A percentile compares a stretch with the other conserved stretches of the same genome.
Conservation (phyloP, 2,888 invertebrate genomes). For the Hypselothyrea guttata region DNA sequence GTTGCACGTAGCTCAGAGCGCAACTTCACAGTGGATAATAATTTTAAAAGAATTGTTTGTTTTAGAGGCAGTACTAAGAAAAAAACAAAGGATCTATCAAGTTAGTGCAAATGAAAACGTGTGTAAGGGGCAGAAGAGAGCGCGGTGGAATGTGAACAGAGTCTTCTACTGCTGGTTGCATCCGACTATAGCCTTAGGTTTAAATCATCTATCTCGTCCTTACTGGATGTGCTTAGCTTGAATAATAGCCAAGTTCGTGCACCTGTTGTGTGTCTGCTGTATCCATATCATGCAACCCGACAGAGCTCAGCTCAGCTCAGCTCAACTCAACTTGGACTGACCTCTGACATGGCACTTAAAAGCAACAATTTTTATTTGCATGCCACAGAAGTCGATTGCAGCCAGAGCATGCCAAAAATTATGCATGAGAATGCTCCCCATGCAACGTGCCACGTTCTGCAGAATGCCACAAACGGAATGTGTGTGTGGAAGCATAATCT, state of each 20-base stretch:
- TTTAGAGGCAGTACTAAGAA: too few species aligned
- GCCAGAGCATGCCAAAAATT: constrained; percentile 13
- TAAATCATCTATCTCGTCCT: too few species aligned
- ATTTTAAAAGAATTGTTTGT: too few species aligned
- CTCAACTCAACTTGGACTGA: constrained; percentile 2
- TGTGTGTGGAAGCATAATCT: constrained; percentile 39
- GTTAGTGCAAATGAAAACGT: too few species aligned
- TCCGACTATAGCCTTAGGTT: too few species aligned
- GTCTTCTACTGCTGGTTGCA: neutral
- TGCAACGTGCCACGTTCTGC: constrained; percentile 16
- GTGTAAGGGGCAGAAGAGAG: neutral
- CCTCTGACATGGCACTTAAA: constrained; percentile 27
- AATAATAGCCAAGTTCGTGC: neutral
- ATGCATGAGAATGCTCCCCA: neutral
- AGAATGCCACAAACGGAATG: constrained; percentile 17
- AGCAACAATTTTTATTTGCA: constrained; percentile 44
- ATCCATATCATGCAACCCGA: neutral
- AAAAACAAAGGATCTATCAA: too few species aligned
- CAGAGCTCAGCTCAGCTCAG: too few species aligned
- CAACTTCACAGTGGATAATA: neutral
- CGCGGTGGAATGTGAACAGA: neutral
- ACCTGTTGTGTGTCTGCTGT: constrained; percentile 13
- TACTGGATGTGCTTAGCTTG: too few species aligned
- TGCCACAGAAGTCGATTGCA: constrained; percentile 19
- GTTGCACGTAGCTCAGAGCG: neutral